Base-by-base conservation (phyloP, 2,888 invertebrate genomes). In the Eurois occulta region DNA sequence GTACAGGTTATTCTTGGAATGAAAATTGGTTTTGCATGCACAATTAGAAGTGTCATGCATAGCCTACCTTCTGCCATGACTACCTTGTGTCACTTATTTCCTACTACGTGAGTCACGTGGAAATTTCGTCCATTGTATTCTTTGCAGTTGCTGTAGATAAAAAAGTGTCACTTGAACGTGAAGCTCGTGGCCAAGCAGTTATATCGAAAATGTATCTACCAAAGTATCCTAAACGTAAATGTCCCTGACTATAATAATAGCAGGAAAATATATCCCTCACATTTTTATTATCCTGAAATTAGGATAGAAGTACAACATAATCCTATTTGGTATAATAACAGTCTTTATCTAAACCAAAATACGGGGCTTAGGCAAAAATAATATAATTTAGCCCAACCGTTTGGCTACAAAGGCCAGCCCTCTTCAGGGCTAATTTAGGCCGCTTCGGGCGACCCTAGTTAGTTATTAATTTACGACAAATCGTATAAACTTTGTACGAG, bases 401-500 rank as follows among this genome's bases (percentile, higher is more conserved):
- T 82, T 58, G 67, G 28, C 64, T 75, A 72, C 77, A 86, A 81
- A 86, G 75, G 65, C 72, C 73, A 80, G 80, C 62, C 74, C 77
- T 65, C 72, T 80, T 87, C 76, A 78, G 71, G 78, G 80, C 69
- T 80, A 85, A 83, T 85, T 85, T 85, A 77, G 68, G 67, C 43
- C 58, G 69, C 85, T 81, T 66, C 48, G 28, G 52, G 64, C 68
- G 41, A 66, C 84, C 76, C 76, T 28, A 71, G 78, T 85, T 81
- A 86, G 75, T 80, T 86, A 87, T 80, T 85, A 85, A 85, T 86
- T 85, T 82, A 83, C 80, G 75, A 81, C 74, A 73, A 83, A 80
- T 76, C 72, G 78, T 76, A 82, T 75, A 85, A 84, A 74, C 77
- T 84, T 77, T 74, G 48, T 69, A 62, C 52, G 55, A 4, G 11